phyloP scores from a whole-genome alignment of 2,113 vertebrate species.

The Thunnus thynnus region DNA sequence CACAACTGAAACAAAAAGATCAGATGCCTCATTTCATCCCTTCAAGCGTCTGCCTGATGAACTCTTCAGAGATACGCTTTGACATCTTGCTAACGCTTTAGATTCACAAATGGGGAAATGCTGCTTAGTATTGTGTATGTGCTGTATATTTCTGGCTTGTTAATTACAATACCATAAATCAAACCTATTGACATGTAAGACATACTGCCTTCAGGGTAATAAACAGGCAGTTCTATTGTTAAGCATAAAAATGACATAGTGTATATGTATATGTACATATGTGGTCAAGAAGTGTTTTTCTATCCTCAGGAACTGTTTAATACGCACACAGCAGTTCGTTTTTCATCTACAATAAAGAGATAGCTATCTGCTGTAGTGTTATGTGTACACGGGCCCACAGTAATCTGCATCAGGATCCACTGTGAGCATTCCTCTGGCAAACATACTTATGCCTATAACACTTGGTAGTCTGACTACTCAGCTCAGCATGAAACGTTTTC shows the following conservation, averaged over 20 bases:
- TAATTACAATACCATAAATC: slow-evolving; percentile 19
- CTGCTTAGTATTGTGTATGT: slow-evolving; percentile 10
- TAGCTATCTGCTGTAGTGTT: slow-evolving; percentile 11
- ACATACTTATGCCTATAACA: slow-evolving; percentile 16
- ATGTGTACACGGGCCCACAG: not conserved
- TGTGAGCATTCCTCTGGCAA: slow-evolving; percentile 16
- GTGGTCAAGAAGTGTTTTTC: slow-evolving; percentile 5
- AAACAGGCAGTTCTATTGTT: slow-evolving; percentile 8
- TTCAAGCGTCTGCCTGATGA: slow-evolving; percentile 52
- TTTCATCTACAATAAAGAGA: slow-evolving; percentile 24
- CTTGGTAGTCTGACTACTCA: slow-evolving; percentile 2
- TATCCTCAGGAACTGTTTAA: slow-evolving; percentile 6
- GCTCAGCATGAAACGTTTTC: slow-evolving; percentile 8
- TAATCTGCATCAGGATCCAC: slow-evolving; percentile 18
- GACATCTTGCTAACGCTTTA: slow-evolving; percentile 42
- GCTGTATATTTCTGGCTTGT: not conserved
- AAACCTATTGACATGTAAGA: not conserved
- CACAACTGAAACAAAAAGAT: slow-evolving; percentile 63
- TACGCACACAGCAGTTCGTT: not conserved
- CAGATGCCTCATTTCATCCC: slow-evolving; percentile 65
- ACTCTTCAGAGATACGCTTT: slow-evolving; percentile 50
- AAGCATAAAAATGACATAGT: not conserved
- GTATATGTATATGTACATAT: not conserved
- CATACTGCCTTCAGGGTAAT: slow-evolving; percentile 28
- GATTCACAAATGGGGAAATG: slow-evolving; percentile 6